Conservation (phyloP, 1,140 invertebrate genomes). For the Thaumatotibia leucotreta region DNA sequence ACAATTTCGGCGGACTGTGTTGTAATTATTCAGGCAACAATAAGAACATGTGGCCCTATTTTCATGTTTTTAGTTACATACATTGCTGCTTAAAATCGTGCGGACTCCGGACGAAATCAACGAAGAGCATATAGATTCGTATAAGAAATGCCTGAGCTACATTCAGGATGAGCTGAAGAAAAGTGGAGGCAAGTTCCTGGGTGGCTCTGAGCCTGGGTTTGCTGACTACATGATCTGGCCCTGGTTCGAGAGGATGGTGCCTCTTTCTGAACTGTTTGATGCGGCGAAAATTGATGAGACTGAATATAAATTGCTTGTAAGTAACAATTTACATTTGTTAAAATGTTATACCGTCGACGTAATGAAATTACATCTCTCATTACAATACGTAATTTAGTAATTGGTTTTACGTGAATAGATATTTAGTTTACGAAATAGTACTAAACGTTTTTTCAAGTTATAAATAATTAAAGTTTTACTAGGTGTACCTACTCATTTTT, state of each 20-base stretch:
- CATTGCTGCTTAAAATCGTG: constrained; percentile 38
- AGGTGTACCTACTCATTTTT: no score
- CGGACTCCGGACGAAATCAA: constrained; percentile 38
- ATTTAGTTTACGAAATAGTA: no score
- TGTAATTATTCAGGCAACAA: no score
- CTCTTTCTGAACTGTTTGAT: constrained; percentile 44
- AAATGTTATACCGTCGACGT: background rate
- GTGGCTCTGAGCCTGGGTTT: constrained; percentile 85
- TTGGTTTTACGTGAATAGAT: no score
- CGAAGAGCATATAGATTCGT: constrained; percentile 36
- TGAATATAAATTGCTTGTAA: constrained; percentile 47
- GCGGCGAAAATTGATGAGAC: constrained; percentile 31
- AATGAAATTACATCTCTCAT: background rate
- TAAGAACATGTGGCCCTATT: no score
- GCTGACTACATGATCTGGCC: constrained; percentile 95
- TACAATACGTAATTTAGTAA: no score
- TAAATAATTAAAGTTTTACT: no score
- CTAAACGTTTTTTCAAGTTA: no score
- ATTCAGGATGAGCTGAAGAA: constrained; percentile 68
- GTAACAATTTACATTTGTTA: constrained; percentile 6
- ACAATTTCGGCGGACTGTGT: no score
- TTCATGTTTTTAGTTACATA: constrained; percentile 40
- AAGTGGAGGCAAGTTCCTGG: constrained; percentile 82
- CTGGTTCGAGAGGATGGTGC: constrained; percentile 85
- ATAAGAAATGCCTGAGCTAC: constrained; percentile 33